Evolutionary conservation across 2,888 invertebrate genomes (phyloP).

Genomic region (Parnassius apollo): DNA sequence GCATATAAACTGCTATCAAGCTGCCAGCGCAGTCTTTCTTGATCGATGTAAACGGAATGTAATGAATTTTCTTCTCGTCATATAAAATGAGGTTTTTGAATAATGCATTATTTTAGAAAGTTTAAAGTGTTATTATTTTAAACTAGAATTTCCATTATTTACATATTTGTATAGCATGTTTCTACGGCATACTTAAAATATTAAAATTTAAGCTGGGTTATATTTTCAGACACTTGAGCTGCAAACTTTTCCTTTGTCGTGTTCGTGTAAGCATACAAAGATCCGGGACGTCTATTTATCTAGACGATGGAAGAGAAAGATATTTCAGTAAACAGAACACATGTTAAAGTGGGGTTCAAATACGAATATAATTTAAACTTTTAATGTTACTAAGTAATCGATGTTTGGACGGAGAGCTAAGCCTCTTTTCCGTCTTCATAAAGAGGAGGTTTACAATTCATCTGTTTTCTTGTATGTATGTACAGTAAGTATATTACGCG

Average conservation of each 20-base stretch:
- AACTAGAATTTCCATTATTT: slow-evolving; percentile 54
- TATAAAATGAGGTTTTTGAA: too few species aligned
- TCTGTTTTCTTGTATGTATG: too few species aligned
- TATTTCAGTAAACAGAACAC: slow-evolving; percentile 19
- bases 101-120: too few species aligned
- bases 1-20: too few species aligned
- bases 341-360: slow-evolving; percentile 5
- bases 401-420: too few species aligned
- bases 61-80: too few species aligned
- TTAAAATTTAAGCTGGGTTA: slow-evolving; percentile 74
- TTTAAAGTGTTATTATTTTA: slow-evolving; percentile 25
- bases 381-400: too few species aligned
- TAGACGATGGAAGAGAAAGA: slow-evolving; percentile 22
- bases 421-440: too few species aligned
- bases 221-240: slow-evolving; percentile 69
- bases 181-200: slow-evolving; percentile 65
- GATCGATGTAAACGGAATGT: too few species aligned
- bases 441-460: too few species aligned
- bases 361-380: background rate
- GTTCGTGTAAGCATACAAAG: slow-evolving; percentile 33
- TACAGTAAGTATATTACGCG: too few species aligned
- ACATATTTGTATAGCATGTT: slow-evolving; percentile 52
- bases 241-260: slow-evolving; percentile 63
- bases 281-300: slow-evolving; percentile 25
- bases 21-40: too few species aligned